These are phyloP conservation scores for Netelia inedita DNA, from an alignment of 2,888 invertebrate species.

Conservation along the genomic window DNA sequence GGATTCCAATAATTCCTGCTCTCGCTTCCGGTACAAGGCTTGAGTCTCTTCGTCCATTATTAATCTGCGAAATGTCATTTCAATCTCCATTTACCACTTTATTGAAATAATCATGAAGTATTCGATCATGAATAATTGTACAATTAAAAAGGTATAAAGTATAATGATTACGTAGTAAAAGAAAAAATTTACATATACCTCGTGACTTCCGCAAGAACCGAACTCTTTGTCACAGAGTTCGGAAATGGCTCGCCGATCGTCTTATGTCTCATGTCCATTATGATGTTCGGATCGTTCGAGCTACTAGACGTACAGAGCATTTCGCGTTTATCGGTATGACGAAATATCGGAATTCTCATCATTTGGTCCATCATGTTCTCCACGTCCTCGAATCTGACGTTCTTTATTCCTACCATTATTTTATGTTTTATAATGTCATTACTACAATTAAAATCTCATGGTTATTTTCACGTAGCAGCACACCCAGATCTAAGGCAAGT, in stretches of 20 bases:
- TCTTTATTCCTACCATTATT: constrained; percentile 56
- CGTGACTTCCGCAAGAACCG: constrained; percentile 70
- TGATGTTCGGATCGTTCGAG: constrained; percentile 77
- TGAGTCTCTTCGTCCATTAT: constrained; percentile 73
- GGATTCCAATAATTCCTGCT: constrained; percentile 74
- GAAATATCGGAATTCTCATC: constrained; percentile 77
- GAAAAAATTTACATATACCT: constrained; percentile 70
- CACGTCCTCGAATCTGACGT: constrained; percentile 74
- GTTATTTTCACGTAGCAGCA: background rate
- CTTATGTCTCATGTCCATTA: constrained; percentile 79
- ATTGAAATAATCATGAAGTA: background rate
- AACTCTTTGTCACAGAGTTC: constrained; percentile 62
- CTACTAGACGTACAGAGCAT: constrained; percentile 69
- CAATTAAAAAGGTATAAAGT: background rate
- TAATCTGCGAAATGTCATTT: constrained; percentile 67
- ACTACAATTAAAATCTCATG: background rate
- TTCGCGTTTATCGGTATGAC: constrained; percentile 72
- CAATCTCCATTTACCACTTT: background rate
- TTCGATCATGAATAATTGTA: background rate
- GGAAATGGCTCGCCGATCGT: constrained; percentile 71
- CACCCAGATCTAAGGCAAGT: constrained; percentile 6
- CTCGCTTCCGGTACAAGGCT: constrained; percentile 72
- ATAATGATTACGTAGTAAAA: background rate
- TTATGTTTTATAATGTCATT: background rate
- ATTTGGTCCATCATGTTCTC: constrained; percentile 77